These are phyloP conservation scores for Blennius ocellaris DNA, from an alignment of 2,113 vertebrate genomes.

Conservation along the genomic window DNA sequence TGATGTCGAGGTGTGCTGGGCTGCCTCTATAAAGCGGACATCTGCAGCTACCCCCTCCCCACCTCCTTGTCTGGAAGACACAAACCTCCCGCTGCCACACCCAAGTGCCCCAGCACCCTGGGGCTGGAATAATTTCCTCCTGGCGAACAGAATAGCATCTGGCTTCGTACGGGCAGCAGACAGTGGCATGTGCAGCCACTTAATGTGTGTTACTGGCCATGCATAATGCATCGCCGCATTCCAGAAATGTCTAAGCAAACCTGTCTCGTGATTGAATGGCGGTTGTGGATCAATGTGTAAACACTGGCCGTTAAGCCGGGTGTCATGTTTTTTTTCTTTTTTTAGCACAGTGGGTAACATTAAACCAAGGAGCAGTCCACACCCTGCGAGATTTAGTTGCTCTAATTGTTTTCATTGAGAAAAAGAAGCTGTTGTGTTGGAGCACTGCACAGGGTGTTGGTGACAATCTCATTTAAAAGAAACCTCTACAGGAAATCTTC, in stretches of 20 bases:
- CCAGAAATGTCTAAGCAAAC: conserved; percentile 61
- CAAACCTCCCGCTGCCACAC: conserved; percentile 50
- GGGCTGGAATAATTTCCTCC: conserved; percentile 65
- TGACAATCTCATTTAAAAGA: too few species aligned
- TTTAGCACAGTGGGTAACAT: conserved; percentile 4
- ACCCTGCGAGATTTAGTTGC: conserved; percentile 4
- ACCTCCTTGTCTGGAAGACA: conserved; percentile 27
- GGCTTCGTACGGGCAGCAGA: conserved; percentile 48
- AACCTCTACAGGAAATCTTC: not conserved
- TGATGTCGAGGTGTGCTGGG: conserved; percentile 58
- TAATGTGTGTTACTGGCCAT: conserved; percentile 35
- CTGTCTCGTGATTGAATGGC: conserved; percentile 28
- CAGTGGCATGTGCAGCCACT: conserved; percentile 44
- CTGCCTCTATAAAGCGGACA: conserved; percentile 36
- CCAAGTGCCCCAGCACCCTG: conserved; percentile 50
- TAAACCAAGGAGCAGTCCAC: conserved; percentile 21
- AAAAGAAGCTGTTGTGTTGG: not conserved
- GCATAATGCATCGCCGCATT: conserved; percentile 63
- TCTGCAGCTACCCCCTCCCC: conserved; percentile 50
- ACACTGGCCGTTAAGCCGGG: not conserved
- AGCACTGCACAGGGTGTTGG: too few species aligned
- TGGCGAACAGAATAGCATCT: conserved; percentile 55
- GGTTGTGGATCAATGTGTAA: conserved; percentile 27
- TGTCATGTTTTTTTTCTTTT: conserved; percentile 26
- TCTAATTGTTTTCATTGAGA: not conserved